These are phyloP conservation scores for Aegotheles bennettii DNA, from an alignment of 2,113 vertebrate genomes.

Conservation along the genomic window DNA sequence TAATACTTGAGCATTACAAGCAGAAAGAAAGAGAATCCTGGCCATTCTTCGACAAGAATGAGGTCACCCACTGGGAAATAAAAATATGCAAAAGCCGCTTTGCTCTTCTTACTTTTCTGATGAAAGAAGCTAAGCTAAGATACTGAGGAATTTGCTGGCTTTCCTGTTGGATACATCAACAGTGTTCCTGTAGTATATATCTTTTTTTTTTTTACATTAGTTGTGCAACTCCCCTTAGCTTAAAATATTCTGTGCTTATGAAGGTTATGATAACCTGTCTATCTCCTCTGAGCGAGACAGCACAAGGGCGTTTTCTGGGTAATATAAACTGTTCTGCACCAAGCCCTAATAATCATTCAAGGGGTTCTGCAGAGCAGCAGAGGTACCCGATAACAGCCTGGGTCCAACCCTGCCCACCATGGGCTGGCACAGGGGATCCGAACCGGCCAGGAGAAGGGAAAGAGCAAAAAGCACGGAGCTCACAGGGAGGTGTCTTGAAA, in stretches of 20 bases:
- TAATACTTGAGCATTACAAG: not conserved
- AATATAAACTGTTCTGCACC: not conserved
- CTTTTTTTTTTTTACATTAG: not conserved
- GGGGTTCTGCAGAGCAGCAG: not conserved
- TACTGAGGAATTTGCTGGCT: not conserved
- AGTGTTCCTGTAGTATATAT: not conserved
- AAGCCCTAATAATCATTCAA: not conserved
- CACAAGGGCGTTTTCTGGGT: slow-evolving; percentile 10
- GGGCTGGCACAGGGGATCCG: not conserved
- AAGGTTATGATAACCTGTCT: not conserved
- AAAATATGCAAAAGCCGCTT: not conserved
- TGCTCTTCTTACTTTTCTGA: not conserved
- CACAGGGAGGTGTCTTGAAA: not conserved
- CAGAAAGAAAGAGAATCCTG: not conserved
- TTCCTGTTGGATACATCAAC: not conserved
- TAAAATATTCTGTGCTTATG: not conserved
- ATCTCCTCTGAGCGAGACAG: slow-evolving; percentile 13
- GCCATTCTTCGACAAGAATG: not conserved
- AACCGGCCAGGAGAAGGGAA: not conserved
- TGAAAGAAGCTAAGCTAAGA: not conserved
- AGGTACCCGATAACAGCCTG: not conserved
- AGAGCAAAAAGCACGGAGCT: no score
- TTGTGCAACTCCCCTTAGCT: not conserved
- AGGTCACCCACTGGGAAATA: not conserved
- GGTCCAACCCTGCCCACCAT: not conserved